phyloP scores from a whole-genome alignment of 2,113 vertebrate genomes.

The Cnemophilus loriae region DNA sequence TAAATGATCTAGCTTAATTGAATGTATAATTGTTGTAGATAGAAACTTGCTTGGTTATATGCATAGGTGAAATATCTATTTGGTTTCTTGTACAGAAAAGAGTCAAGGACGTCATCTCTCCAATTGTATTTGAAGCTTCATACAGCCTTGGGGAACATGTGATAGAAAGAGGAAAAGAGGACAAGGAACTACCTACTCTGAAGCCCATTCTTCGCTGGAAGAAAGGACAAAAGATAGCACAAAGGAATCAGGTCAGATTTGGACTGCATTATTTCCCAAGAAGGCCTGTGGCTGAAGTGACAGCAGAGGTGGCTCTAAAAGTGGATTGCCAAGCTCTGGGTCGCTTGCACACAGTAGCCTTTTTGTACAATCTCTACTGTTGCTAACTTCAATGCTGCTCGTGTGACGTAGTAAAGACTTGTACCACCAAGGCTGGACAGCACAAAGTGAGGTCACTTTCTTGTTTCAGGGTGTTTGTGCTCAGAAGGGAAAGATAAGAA shows the following conservation, averaged over 20 bases:
- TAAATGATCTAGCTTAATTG: not conserved
- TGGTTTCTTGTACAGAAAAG: conserved; percentile 81
- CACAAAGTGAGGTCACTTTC: not conserved
- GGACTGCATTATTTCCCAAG: not conserved
- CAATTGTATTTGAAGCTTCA: conserved; percentile 88
- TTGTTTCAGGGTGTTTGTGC: not conserved
- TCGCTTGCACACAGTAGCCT: not conserved
- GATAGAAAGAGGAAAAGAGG: conserved; percentile 58
- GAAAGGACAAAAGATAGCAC: conserved; percentile 88
- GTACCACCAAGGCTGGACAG: not conserved
- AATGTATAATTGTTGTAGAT: not conserved
- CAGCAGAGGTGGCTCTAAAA: not conserved
- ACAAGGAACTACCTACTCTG: conserved; percentile 82
- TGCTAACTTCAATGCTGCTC: not conserved
- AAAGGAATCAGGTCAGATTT: conserved; percentile 86
- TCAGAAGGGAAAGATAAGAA: not conserved
- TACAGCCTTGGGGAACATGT: conserved; percentile 85
- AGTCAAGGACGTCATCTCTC: conserved; percentile 91
- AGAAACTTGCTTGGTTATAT: not conserved
- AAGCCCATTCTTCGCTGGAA: conserved; percentile 91
- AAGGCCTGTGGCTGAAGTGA: not conserved
- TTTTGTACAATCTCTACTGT: not conserved
- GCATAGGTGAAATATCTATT: not conserved
- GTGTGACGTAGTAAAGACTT: not conserved
- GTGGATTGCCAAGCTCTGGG: not conserved